A percentile compares a stretch with the other conserved stretches of the same genome.
phyloP scores from a whole-genome alignment of 2,113 vertebrate genomes.

The Nycticebus coucang region DNA sequence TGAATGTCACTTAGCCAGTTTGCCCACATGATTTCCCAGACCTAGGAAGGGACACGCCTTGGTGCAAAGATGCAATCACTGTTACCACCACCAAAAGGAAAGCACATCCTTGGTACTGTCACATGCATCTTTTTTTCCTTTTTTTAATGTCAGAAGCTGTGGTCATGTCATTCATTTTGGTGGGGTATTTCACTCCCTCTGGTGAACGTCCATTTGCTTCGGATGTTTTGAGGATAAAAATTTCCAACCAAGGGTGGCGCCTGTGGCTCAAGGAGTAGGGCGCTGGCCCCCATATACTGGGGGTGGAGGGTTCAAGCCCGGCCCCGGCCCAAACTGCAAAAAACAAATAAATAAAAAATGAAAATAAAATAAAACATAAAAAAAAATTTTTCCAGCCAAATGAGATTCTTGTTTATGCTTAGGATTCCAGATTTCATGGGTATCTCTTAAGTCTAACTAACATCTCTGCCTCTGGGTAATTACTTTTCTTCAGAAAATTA shows the following conservation, averaged over 20 bases:
- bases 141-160: not conserved
- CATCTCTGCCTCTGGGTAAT: not conserved
- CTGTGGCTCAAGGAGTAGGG: too few relatives aligned
- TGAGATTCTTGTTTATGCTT: not conserved
- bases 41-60: slow-evolving; percentile 68
- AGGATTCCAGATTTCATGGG: not conserved
- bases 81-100: slow-evolving; percentile 16
- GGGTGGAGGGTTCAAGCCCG: too few relatives aligned
- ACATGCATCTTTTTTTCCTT: not conserved
- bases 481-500: slow-evolving; percentile 35
- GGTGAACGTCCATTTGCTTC: not conserved
- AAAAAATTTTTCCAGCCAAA: slow-evolving; percentile 43
- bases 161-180: not conserved
- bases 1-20: slow-evolving; percentile 81
- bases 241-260: too few relatives aligned
- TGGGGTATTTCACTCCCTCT: not conserved
- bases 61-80: slow-evolving; percentile 66
- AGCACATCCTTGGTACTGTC: not conserved
- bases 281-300: too few relatives aligned
- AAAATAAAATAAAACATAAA: too few relatives aligned
- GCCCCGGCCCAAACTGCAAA: too few relatives aligned
- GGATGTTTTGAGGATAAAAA: too few relatives aligned
- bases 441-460: not conserved
- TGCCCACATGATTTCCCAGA: slow-evolving; percentile 70
- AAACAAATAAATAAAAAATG: too few relatives aligned